Percentiles rank a stretch among this genome's conserved stretches.
Conservation (phyloP, 2,888 invertebrate species). For the Drosophila mettleri region DNA sequence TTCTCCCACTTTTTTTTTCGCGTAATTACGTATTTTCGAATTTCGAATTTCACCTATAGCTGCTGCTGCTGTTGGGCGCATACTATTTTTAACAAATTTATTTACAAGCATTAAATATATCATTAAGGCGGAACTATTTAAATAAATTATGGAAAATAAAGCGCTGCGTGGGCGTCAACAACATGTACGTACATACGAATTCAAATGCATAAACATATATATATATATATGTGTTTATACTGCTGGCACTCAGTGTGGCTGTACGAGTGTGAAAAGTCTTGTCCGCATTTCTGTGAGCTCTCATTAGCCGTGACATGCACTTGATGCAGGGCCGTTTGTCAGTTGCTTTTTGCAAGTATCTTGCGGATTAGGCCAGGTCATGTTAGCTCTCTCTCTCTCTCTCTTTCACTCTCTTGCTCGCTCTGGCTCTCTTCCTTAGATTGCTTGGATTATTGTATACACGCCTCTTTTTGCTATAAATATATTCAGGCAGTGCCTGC, state of each 20-base stretch:
- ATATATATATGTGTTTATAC: slow-evolving; percentile 13
- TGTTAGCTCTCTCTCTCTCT: neutral
- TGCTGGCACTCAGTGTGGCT: slow-evolving; percentile 19
- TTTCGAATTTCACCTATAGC: slow-evolving; percentile 41
- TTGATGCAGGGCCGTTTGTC: slow-evolving; percentile 34
- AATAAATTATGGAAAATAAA: slow-evolving; percentile 75
- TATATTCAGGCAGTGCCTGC: slow-evolving; percentile 32
- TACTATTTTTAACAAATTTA: slow-evolving; percentile 66
- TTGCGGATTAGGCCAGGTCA: slow-evolving; percentile 16
- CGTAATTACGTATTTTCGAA: slow-evolving; percentile 59
- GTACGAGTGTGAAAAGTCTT: slow-evolving; percentile 8
- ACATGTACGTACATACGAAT: slow-evolving; percentile 14
- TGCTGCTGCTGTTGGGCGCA: slow-evolving; percentile 21
- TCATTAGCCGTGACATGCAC: slow-evolving; percentile 64
- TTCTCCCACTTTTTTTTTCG: slow-evolving; percentile 24
- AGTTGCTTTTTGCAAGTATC: slow-evolving; percentile 25
- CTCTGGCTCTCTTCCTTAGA: slow-evolving; percentile 11
- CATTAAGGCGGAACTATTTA: slow-evolving; percentile 75
- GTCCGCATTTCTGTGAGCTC: slow-evolving; percentile 13
- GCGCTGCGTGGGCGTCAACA: slow-evolving; percentile 55
- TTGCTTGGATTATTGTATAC: slow-evolving; percentile 53
- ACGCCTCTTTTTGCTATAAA: slow-evolving; percentile 70
- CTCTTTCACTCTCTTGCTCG: neutral
- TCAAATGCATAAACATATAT: slow-evolving; percentile 20
- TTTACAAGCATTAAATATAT: slow-evolving; percentile 69